Base-by-base conservation (phyloP, 2,797 vertebrate genomes). In the Diceros bicornis region DNA sequence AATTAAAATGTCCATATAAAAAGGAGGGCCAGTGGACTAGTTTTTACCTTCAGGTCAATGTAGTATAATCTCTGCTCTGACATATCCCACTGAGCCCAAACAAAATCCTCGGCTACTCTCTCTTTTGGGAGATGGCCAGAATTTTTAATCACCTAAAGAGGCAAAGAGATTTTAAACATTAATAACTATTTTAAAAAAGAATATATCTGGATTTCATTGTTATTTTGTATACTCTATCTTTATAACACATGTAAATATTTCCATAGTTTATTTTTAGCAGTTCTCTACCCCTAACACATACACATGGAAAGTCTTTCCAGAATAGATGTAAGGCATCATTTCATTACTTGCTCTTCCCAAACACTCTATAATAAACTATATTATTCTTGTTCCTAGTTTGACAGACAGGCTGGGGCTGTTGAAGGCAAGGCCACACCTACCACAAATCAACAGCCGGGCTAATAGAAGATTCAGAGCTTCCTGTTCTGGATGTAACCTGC, bases 71-170 rank as follows among this genome's bases (percentile, higher is more conserved):
- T 99, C 96, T 99, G 99, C n/a, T 99, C 98, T 96, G 98, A 97
- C 97, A 98, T 98, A 97, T 99, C 99, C 99, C 99, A 99, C 93
- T 99, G 99, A 89, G 99, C 98, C 99, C 99, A 99, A 96, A 99
- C 97, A 90, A 99, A 98, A 94, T 99, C 99, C 96, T 99, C 99
- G 6, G 97, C 99, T 94, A 99, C 98, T 98, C 98, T 99, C 96
- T 99, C 98, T 98, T 98, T 99, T 94, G 98, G 98, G 98, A 99
- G 98, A 68, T 98, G 98, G 92, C 99, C 99, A 0, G 99, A 98
- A 98, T 99, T 99, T 75, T 98, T 98, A 98, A 99, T 99, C 91
- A 99, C 99, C 99, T 99, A 96, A 96, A 98, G 72, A 83, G 47
- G 74, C 10, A 96, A 97, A 83, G 96, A n/a, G 16, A 86, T 97